Conservation (phyloP, 2,797 vertebrate species). For the Periophthalmus magnuspinnatus region DNA sequence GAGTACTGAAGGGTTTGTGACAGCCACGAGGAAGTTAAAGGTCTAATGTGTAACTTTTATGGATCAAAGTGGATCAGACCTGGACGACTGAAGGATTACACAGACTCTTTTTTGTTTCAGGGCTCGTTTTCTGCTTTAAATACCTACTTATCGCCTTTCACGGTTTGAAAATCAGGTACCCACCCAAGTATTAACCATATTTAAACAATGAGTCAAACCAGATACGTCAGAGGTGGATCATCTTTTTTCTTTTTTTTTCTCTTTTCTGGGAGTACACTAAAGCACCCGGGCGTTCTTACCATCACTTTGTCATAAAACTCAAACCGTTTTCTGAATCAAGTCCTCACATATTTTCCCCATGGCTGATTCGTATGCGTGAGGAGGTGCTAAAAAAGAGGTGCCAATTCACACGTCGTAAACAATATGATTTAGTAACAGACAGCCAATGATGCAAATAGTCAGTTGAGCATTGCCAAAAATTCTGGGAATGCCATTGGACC, state of each 20-base stretch:
- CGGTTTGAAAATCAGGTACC: too few relatives aligned
- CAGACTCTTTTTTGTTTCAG: too few relatives aligned
- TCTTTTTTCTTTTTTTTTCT: too few relatives aligned
- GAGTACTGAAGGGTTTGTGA: neutral
- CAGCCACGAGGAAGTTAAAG: neutral
- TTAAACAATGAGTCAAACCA: neutral
- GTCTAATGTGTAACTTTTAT: neutral
- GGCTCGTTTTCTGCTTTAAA: too few relatives aligned
- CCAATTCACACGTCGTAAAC: conserved; percentile 33
- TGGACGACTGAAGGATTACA: too few relatives aligned
- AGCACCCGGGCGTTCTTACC: conserved; percentile 41
- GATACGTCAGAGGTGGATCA: neutral
- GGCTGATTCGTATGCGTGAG: neutral
- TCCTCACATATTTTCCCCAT: conserved; percentile 23
- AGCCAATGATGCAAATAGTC: conserved; percentile 49
- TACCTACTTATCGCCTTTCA: too few relatives aligned
- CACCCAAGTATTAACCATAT: too few relatives aligned
- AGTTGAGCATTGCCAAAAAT: conserved; percentile 57
- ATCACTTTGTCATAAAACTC: conserved; percentile 19
- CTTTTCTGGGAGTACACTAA: neutral
- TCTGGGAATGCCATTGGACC: conserved; percentile 59
- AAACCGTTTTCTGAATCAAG: conserved; percentile 18
- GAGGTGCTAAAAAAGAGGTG: conserved; percentile 7
- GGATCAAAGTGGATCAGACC: too few relatives aligned
- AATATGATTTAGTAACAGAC: conserved; percentile 50